Evolutionary conservation across 2,797 vertebrate species (phyloP), one percentile per base, ranked within the genome.

Genomic region (Platyrinchus mystaceus): DNA sequence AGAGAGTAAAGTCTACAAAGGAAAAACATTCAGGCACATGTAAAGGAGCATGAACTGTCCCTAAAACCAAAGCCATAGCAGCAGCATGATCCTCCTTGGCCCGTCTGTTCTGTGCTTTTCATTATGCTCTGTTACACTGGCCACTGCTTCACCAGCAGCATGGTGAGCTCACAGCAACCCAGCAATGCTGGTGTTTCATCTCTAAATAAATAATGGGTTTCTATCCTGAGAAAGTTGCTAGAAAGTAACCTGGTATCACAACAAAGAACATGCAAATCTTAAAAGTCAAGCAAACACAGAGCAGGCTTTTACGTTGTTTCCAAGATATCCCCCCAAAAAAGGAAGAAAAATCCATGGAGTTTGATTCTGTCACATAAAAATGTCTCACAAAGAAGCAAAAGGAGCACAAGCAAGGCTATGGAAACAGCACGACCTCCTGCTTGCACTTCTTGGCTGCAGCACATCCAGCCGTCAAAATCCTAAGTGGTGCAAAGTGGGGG

Each of bases 171-270:
- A 0, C 66, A 10, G 39, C 22, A 73, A 78, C 56, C 4, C 2
- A 80, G 30, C 19, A 78, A 41, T 30, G 23, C 76, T 47, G 34
- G 21, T 71, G 50, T 60, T 82, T 52, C 28, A 34, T 66, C 36
- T 88, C 27, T 43, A 75, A 84, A 92, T 94, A 97, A 97, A 96
- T 94, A 94, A 92, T 28, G 23, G 22, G 11, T 59, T 77, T 84
- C 84, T 88, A 17, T 34, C 62, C 71, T 7, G 39, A 85, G 62
- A 50, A 83, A 67, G 14, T 50, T 55, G 22, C 46, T 83, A 62
- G 64, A 78, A 67, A 75, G 44, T 56, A 92, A 27, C 62, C 39
- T 59, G 39, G 13, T 73, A 43, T 71, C 36, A 76, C 43, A 85
- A 21, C 36, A 71, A 49, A 24, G 55, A 88, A 37, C 20, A 46